phyloP scores from a whole-genome alignment of 2,797 vertebrate species.

The Oryzias dopingdopingensis region DNA sequence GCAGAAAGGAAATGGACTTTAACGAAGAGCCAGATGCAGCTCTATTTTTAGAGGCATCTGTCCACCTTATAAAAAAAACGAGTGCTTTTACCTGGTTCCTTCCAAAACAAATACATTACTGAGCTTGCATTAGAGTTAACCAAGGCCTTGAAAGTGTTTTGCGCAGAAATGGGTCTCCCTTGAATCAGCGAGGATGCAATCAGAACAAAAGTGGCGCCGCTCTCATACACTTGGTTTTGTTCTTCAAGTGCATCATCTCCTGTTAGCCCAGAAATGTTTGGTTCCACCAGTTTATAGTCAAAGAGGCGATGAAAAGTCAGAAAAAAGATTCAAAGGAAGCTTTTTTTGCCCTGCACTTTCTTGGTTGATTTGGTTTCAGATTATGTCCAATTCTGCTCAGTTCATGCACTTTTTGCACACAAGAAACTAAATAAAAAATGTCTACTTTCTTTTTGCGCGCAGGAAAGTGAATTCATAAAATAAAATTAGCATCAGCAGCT shows the following conservation, averaged over 20 bases:
- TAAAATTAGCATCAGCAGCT: constrained; percentile 52
- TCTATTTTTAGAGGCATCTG: constrained; percentile 29
- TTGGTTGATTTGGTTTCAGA: background rate
- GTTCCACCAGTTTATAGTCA: constrained; percentile 3
- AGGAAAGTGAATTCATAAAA: constrained; percentile 41
- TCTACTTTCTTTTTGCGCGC: constrained; percentile 6
- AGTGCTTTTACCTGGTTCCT: constrained; percentile 57
- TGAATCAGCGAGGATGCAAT: constrained; percentile 40
- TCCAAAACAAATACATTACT: constrained; percentile 33
- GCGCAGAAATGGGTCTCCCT: constrained; percentile 31
- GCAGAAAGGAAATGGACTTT: constrained; percentile 38
- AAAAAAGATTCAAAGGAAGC: background rate
- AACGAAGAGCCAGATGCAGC: constrained; percentile 20
- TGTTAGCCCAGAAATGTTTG: constrained; percentile 1
- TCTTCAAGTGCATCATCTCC: constrained; percentile 19
- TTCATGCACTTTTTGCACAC: background rate
- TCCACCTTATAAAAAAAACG: constrained; percentile 41
- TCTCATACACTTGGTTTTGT: constrained; percentile 36
- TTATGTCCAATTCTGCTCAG: background rate
- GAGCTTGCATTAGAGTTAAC: constrained; percentile 62
- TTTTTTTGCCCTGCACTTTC: background rate
- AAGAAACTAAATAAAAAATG: background rate
- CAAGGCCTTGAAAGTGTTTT: constrained; percentile 51
- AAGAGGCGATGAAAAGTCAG: background rate
- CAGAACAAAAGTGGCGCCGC: constrained; percentile 25